These are phyloP conservation scores for Indri indri DNA, from an alignment of 2,113 vertebrate species.

Conservation along the genomic window DNA sequence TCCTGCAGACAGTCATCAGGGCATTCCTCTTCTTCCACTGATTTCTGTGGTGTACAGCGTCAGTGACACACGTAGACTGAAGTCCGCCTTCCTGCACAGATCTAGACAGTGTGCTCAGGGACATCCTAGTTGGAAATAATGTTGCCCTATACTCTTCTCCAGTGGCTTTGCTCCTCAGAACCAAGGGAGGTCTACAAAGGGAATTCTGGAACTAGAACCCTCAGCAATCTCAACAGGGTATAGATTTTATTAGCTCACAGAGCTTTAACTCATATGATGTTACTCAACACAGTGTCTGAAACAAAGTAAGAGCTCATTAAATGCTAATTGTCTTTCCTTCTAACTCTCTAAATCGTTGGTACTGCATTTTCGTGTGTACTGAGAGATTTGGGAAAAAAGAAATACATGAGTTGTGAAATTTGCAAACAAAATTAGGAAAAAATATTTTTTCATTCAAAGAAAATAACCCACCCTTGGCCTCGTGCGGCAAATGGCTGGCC, in stretches of 20 bases:
- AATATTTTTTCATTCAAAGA: neutral
- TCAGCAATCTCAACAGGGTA: neutral
- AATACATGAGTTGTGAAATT: neutral
- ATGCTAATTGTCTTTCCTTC: neutral
- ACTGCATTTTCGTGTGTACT: neutral
- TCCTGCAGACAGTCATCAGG: neutral
- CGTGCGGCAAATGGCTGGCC: neutral
- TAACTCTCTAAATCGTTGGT: neutral
- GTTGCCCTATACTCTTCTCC: rapidly evolving
- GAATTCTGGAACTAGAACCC: neutral
- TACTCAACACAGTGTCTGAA: neutral
- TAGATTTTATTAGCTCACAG: neutral
- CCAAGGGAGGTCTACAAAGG: neutral
- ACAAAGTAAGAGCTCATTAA: neutral
- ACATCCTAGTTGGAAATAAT: neutral
- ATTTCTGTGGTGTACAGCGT: neutral
- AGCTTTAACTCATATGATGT: neutral
- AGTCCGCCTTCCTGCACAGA: neutral
- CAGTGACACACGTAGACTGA: neutral
- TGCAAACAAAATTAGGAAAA: neutral
- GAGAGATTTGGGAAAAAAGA: neutral
- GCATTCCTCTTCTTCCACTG: neutral
- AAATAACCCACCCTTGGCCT: neutral
- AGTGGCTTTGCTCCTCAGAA: neutral
- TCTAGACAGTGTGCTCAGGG: neutral